These are phyloP conservation scores for rabbit (Oryctolagus cuniculus) DNA, from an alignment of 2,113 vertebrate genomes.

Conservation along the genomic window mOryCun1.1 NC_091439.1:89091001-89091500, in stretches of 20 bases:
- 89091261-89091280: neutral
- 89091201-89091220: neutral
- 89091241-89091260: neutral
- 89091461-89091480: neutral
- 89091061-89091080: neutral
- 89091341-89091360: neutral
- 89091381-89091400: constrained; percentile 46
- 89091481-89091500: constrained; percentile 65
- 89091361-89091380: neutral
- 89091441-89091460: neutral
- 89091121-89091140: neutral
- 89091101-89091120: neutral
- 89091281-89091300: neutral
- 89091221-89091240: neutral
- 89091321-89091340: neutral
- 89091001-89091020: neutral
- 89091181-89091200: neutral
- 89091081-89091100: neutral
- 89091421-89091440: constrained; percentile 14
- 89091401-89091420: neutral
- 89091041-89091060: neutral
- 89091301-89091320: neutral
- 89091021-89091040: neutral
- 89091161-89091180: neutral
- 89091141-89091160: neutral